Conservation (phyloP, 2,113 vertebrate genomes). For the Dicentrarchus labrax region DNA sequence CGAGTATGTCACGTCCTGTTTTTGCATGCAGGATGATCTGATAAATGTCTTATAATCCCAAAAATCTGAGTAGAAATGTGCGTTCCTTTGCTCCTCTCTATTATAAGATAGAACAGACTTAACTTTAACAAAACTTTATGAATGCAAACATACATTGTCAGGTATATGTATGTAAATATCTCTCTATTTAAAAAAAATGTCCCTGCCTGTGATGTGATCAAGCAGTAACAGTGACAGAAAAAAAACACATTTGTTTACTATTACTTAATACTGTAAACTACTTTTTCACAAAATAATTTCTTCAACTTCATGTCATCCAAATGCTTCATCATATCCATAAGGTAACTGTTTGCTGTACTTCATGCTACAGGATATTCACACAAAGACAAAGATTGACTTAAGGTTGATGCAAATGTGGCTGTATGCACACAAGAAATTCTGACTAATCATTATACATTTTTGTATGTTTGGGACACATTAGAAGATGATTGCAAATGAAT, state of each 20-base stretch:
- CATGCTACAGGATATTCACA: neutral
- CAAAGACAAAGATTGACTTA: neutral
- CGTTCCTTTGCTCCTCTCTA: neutral
- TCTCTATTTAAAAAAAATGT: neutral
- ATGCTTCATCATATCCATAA: neutral
- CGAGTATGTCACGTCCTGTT: neutral
- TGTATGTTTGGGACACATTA: neutral
- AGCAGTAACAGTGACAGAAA: neutral
- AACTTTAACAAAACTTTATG: neutral
- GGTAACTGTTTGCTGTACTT: neutral
- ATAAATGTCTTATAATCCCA: neutral
- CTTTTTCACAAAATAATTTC: conserved; percentile 13
- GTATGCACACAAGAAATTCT: neutral
- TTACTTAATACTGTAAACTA: neutral
- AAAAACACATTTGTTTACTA: neutral
- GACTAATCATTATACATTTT: no score
- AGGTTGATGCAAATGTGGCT: neutral
- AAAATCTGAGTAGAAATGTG: neutral
- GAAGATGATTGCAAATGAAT: neutral
- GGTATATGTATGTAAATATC: no score
- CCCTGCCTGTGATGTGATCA: neutral
- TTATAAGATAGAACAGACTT: neutral
- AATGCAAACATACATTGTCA: neutral
- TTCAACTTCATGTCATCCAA: neutral
- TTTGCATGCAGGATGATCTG: neutral